Evolutionary conservation across 2,888 invertebrate species (phyloP).

Genomic region (Megalurothrips usitatus): DNA sequence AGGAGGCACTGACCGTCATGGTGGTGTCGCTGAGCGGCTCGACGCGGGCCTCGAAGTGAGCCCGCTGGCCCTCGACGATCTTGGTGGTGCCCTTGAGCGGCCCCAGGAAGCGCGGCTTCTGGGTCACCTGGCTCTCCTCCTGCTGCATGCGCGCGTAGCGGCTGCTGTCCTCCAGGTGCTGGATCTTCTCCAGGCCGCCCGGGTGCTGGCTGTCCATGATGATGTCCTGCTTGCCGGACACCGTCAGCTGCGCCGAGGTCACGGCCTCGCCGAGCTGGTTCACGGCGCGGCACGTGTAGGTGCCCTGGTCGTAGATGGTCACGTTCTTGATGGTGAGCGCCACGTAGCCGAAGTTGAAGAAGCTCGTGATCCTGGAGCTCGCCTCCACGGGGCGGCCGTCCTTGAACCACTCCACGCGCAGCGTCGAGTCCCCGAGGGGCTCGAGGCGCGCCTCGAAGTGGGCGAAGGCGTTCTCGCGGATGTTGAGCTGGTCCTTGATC

Average conservation of each 20-base stretch:
- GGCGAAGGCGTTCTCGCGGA: slow-evolving; percentile 89
- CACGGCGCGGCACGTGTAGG: slow-evolving; percentile 82
- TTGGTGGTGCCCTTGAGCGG: slow-evolving; percentile 89
- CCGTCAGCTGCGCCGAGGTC: slow-evolving; percentile 75
- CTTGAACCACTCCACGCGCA: slow-evolving; percentile 89
- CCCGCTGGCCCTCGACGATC: slow-evolving; percentile 87
- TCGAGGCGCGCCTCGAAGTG: slow-evolving; percentile 94
- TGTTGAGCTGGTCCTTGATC: slow-evolving; percentile 78
- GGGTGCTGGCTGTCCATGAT: slow-evolving; percentile 89
- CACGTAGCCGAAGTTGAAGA: slow-evolving; percentile 90
- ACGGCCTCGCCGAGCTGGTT: slow-evolving; percentile 82
- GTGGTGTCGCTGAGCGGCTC: slow-evolving; percentile 92
- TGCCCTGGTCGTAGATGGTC: slow-evolving; percentile 82
- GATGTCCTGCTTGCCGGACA: slow-evolving; percentile 79
- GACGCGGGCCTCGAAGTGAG: slow-evolving; percentile 91
- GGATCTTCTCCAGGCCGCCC: slow-evolving; percentile 85
- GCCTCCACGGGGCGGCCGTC: slow-evolving; percentile 87
- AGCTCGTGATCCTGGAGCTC: slow-evolving; percentile 80
- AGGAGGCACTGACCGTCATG: slow-evolving; percentile 54
- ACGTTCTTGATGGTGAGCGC: slow-evolving; percentile 90
- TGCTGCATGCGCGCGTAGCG: slow-evolving; percentile 62
- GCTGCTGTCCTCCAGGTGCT: slow-evolving; percentile 75
- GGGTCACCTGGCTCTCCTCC: slow-evolving; percentile 69
- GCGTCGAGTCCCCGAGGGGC: slow-evolving; percentile 84
- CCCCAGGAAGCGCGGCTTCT: slow-evolving; percentile 82